These are phyloP conservation scores for Centruroides sculpturatus DNA, from an alignment of 1,140 invertebrate species.

Conservation along the genomic window DNA sequence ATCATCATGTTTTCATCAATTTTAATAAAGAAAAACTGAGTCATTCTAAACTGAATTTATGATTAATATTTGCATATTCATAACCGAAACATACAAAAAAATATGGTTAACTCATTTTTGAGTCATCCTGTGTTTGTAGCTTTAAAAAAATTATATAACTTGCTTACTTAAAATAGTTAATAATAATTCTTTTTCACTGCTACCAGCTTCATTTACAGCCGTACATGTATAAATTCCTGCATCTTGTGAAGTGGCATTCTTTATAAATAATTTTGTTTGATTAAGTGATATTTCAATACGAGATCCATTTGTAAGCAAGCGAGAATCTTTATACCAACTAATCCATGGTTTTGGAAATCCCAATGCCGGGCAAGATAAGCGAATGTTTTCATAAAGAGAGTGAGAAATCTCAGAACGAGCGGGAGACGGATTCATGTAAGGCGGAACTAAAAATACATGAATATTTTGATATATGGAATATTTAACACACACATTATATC, in stretches of 20 bases:
- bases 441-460: conserved; percentile 5
- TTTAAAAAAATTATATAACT: no score
- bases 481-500: background rate
- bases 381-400: conserved; percentile 3
- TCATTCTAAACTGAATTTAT: no score
- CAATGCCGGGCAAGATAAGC: conserved; percentile 23
- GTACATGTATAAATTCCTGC: conserved; percentile 29
- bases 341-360: conserved; percentile 29
- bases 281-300: conserved; percentile 20
- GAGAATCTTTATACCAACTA: conserved; percentile 27
- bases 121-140: no score
- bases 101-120: no score
- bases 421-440: conserved; percentile 3
- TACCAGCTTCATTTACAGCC: conserved; percentile 29
- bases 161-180: no score
- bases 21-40: no score
- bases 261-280: conserved; percentile 24
- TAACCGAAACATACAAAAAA: no score
- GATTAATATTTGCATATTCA: no score
- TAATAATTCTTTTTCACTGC: conserved; percentile 8
- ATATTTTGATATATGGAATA: background rate
- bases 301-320: conserved; percentile 12
- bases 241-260: conserved; percentile 19
- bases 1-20: no score
- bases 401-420: background rate